Conservation (phyloP, 2,888 invertebrate species). For the Coremacera marginata region DNA sequence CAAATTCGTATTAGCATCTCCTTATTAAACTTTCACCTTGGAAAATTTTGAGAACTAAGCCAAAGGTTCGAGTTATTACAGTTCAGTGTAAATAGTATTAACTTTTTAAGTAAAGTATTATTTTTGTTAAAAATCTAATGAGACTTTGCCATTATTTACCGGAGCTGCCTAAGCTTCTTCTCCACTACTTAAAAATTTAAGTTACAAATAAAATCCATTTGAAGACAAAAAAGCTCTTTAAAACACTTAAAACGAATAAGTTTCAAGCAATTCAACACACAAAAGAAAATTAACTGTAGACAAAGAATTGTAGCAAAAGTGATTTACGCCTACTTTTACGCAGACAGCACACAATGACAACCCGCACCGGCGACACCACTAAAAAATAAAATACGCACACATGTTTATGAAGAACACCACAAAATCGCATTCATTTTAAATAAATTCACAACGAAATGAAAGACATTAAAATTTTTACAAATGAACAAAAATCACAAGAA, state of each 20-base stretch:
- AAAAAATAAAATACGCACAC: background rate
- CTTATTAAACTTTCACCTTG: no score
- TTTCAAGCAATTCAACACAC: background rate
- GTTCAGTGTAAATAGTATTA: no score
- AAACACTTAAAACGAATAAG: background rate
- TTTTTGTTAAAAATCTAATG: no score
- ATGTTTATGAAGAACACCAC: background rate
- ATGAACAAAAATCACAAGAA: background rate
- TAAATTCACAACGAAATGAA: constrained; percentile 5
- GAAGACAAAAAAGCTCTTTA: background rate
- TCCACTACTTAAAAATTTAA: background rate
- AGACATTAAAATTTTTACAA: background rate
- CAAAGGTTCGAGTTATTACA: no score
- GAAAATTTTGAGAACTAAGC: no score
- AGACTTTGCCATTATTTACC: no score
- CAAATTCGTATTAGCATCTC: no score
- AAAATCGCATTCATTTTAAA: background rate
- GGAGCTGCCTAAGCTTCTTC: no score
- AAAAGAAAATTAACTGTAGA: background rate
- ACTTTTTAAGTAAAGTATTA: no score
- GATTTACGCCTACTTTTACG: constrained; percentile 1
- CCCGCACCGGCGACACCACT: background rate
- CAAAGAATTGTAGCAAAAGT: constrained; percentile 11
- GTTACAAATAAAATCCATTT: background rate
- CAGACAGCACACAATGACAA: background rate